Percentiles rank a stretch among this genome's conserved stretches.
These are phyloP conservation scores for Dolomedes plantarius DNA, from an alignment of 2,888 invertebrate genomes.

Conservation along the genomic window DNA sequence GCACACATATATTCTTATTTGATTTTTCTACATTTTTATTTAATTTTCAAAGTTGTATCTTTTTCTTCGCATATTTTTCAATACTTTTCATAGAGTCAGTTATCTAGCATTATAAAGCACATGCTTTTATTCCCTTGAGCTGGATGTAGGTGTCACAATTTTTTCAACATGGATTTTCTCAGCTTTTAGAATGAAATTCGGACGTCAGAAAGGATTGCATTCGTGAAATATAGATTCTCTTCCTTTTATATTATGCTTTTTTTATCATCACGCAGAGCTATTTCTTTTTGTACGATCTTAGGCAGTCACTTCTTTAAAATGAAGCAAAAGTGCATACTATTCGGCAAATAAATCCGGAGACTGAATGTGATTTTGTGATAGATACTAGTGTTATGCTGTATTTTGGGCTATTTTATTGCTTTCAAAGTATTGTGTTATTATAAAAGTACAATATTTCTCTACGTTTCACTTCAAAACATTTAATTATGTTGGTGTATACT, in stretches of 20 bases:
- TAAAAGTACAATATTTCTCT: too few species aligned
- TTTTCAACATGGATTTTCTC: conserved; percentile 13
- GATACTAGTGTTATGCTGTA: too few species aligned
- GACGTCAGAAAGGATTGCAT: conserved; percentile 7
- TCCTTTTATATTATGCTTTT: neutral
- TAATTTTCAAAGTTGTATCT: too few species aligned
- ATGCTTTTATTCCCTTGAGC: conserved; percentile 18
- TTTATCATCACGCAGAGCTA: neutral
- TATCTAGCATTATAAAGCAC: conserved; percentile 16
- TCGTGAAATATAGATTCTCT: conserved; percentile 13
- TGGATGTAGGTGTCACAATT: neutral
- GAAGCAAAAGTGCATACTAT: neutral
- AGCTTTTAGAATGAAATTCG: conserved; percentile 22
- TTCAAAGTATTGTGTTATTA: too few species aligned
- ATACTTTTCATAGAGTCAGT: too few species aligned
- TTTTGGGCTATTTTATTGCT: too few species aligned
- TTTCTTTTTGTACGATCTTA: neutral
- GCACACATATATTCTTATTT: neutral
- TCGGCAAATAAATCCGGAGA: neutral
- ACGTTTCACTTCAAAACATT: too few species aligned
- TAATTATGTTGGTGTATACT: too few species aligned
- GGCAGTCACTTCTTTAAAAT: neutral
- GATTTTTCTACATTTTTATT: conserved; percentile 27
- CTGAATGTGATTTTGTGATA: too few species aligned
- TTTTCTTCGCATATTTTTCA: too few species aligned